A percentile compares a stretch with the other conserved stretches of the same genome.
Evolutionary conservation across 2,797 vertebrate genomes (phyloP).

Genomic region (Acrossocheilus fasciatus): DNA sequence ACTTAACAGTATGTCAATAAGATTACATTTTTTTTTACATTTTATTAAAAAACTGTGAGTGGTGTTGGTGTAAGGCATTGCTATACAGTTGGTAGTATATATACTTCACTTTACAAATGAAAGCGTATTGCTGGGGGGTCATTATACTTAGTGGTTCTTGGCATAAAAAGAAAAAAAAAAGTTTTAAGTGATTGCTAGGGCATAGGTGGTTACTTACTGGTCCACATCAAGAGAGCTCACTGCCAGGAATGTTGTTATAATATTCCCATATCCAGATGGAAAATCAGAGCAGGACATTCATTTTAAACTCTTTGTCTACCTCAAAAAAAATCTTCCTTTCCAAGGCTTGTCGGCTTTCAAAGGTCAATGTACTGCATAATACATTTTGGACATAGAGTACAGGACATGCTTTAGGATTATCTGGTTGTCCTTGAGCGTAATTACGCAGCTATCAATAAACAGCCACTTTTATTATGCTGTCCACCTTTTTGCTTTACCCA

Average conservation of each 20-base stretch:
- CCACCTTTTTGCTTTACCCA: constrained; percentile 19
- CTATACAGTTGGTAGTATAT: neutral
- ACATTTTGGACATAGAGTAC: neutral
- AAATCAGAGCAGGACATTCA: neutral
- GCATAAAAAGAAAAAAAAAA: neutral
- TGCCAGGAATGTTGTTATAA: neutral
- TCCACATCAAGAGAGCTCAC: neutral
- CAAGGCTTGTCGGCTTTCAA: neutral
- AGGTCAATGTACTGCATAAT: neutral
- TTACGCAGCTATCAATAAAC: neutral
- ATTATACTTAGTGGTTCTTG: neutral
- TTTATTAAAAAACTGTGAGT: neutral
- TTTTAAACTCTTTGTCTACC: neutral
- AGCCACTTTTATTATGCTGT: neutral
- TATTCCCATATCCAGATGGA: neutral
- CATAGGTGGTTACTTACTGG: neutral
- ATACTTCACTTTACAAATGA: neutral
- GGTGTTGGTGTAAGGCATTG: neutral
- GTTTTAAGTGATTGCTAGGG: neutral
- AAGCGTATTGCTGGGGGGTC: neutral
- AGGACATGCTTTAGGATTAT: neutral
- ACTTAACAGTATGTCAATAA: neutral
- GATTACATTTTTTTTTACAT: neutral
- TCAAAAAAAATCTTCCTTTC: neutral
- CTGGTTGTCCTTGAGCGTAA: constrained; percentile 27